Base-by-base conservation (phyloP, 2,797 vertebrate species). In the Danio tinwini region DNA sequence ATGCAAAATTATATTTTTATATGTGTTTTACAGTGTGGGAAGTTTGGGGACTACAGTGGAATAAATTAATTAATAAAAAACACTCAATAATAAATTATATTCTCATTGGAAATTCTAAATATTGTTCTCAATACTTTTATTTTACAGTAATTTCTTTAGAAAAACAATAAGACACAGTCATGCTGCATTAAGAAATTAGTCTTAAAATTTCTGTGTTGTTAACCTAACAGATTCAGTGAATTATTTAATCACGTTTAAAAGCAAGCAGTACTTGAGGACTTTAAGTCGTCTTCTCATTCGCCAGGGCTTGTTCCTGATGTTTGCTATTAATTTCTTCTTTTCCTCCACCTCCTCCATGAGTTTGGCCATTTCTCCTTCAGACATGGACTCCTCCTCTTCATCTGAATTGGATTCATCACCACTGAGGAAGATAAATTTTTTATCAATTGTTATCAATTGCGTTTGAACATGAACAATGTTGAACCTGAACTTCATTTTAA, bases 261-360 rank as follows among this genome's bases (percentile, higher is more conserved):
- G 47, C 7, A 47, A 47, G 11, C 45, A 12, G 45, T 94, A 98
- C 97, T 92, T 97, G 73, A 99, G 90, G 82, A 94, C 92, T 0
- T 76, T 81, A 3, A 99, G 94, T 73, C 97, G 95, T 88, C 95
- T 94, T 19, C 93, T 92, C 98, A 99, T 98, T 75, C 95, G 92
- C 98, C 98, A 99, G 0, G 98, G 97, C 74, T 99, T 98, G 90
- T 91, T 98, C 87, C 97, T 93, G 86, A 99, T 96, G 70, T 87
- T 95, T 50, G 96, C 90, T 0, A 99, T 97, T 39, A 99, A 92
- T 80, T 97, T 96, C 93, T 98, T 99, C 90, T 97, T 98, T 82
- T 98, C 97, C 87, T 99, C 98, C 61, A 99, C 96, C 87, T 97
- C 95, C 84, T 99, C 97, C 94, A 94, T 95, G 82, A 99, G 89